A percentile compares a stretch with the other conserved stretches of the same genome.
Evolutionary conservation across 1,140 invertebrate genomes (phyloP).

Genomic region (Harlomillsia oculata): DNA sequence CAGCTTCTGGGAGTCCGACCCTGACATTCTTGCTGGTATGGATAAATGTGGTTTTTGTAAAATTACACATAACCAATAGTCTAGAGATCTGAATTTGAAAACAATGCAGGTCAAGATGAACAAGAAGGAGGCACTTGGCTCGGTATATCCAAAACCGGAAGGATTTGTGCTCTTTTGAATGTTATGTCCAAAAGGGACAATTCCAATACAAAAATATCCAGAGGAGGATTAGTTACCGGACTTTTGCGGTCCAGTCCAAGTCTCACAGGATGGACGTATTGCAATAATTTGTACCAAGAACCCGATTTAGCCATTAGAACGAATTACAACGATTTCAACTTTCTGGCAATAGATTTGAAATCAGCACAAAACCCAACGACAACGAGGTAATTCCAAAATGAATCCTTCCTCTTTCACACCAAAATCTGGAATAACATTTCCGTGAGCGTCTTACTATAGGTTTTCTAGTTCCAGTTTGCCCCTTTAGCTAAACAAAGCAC

Average conservation of each 20-base stretch:
- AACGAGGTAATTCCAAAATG: too few relatives aligned
- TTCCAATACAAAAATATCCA: slow-evolving; percentile 27
- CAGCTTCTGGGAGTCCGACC: slow-evolving; percentile 53
- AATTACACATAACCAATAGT: background rate
- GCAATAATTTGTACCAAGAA: slow-evolving; percentile 21
- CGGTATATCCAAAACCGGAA: slow-evolving; percentile 50
- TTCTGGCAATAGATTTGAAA: slow-evolving; percentile 58
- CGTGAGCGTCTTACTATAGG: too few relatives aligned
- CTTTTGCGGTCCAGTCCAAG: slow-evolving; percentile 20
- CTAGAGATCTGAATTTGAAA: background rate
- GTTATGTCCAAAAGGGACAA: slow-evolving; percentile 42
- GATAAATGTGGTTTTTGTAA: slow-evolving; percentile 50
- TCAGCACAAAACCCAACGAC: too few relatives aligned
- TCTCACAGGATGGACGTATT: slow-evolving; percentile 38
- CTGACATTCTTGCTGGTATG: slow-evolving; percentile 49
- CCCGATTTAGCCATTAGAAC: slow-evolving; percentile 16
- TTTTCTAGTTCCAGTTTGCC: too few relatives aligned
- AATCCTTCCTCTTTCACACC: too few relatives aligned
- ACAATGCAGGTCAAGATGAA: slow-evolving; percentile 39
- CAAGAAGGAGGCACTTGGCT: slow-evolving; percentile 68
- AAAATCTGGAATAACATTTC: too few relatives aligned
- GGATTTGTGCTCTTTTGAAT: slow-evolving; percentile 59
- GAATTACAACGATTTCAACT: slow-evolving; percentile 56
- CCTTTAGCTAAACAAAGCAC: too few relatives aligned
- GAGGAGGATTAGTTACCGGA: slow-evolving; percentile 54